Base-by-base conservation (phyloP, 2,888 invertebrate genomes). In the Oligia latruncula region DNA sequence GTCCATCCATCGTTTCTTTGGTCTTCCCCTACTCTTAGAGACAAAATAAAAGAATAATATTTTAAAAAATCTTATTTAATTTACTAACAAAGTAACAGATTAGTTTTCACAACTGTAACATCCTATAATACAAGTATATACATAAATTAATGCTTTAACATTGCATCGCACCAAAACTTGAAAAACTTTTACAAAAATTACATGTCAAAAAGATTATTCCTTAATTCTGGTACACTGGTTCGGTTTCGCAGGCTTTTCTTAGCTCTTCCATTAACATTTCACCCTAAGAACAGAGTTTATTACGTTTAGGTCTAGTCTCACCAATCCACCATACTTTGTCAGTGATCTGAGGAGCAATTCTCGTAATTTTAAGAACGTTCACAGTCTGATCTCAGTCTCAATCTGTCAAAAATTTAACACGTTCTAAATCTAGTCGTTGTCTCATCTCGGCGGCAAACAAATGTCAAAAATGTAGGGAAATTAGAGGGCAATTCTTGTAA, bases 61-160 rank as follows among this genome's bases (percentile, higher is more conserved):
- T 83, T 43, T 65, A 80, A 74, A 55, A 2, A 60, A 60, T 60
- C n/a, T 77, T 78, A 29, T 80, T 80, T 80, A 62, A 46, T 87
- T 80, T 80, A 79, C 80, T 89, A 89, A 88, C 82, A 84, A 88
- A 67, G 74, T 89, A 90, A 90, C 87, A 88, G 74, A 90, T 89
- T 87, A 84, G 65, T 84, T 68, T 87, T 58, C 68, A 87, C 67
- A 86, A 84, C 49, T 77, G 55, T 83, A 89, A 89, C 88, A 90
- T 71, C 81, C 81, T 89, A 90, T 89, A 80, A 78, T 82, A 90
- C 75, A 84, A 62, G 71, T 88, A 90, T 89, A 79, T 87, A 88
- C 86, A 87, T 83, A 87, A 68, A 87, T 46, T 67, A 83, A 86
- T 89, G 82, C 79, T 80, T 79, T 49, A 46, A 35, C 1, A 17